Evolutionary conservation across 2,888 invertebrate genomes (phyloP).

Genomic region (Eilema depressum): DNA sequence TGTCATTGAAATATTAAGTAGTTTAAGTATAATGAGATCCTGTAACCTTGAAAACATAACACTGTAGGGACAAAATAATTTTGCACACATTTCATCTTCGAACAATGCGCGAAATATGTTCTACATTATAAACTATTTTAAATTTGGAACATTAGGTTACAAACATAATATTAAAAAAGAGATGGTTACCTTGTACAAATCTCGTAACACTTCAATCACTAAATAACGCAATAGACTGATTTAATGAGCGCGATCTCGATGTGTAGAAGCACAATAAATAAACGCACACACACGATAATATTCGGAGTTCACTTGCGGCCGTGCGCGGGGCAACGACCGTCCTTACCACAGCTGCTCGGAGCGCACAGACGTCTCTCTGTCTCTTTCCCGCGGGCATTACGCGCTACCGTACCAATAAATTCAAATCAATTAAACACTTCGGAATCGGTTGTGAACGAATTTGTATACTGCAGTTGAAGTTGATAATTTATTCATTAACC

Average conservation of each 20-base stretch:
- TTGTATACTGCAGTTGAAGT: conserved; percentile 42
- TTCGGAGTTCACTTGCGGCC: conserved; percentile 86
- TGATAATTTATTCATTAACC: conserved; percentile 45
- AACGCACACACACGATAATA: conserved; percentile 76
- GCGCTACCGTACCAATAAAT: conserved; percentile 61
- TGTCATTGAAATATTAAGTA: conserved; percentile 4
- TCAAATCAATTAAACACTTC: conserved; percentile 59
- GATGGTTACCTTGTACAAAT: conserved; percentile 46
- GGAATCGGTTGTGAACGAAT: conserved; percentile 42
- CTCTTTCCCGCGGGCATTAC: conserved; percentile 74
- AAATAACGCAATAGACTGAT: conserved; percentile 51
- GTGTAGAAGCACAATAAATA: conserved; percentile 61
- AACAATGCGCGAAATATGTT: neutral
- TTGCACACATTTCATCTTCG: neutral
- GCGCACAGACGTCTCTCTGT: conserved; percentile 69
- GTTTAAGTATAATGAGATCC: conserved; percentile 2
- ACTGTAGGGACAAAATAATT: conserved; percentile 5
- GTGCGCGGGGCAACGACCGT: conserved; percentile 85
- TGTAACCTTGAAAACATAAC: conserved; percentile 17
- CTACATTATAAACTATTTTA: neutral
- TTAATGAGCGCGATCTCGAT: conserved; percentile 56
- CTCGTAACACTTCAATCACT: conserved; percentile 47
- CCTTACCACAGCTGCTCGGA: conserved; percentile 82
- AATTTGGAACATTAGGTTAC: conserved; percentile 5
- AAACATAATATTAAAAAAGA: conserved; percentile 17